Conservation (phyloP, 2,888 invertebrate species). For the Netelia inedita region DNA sequence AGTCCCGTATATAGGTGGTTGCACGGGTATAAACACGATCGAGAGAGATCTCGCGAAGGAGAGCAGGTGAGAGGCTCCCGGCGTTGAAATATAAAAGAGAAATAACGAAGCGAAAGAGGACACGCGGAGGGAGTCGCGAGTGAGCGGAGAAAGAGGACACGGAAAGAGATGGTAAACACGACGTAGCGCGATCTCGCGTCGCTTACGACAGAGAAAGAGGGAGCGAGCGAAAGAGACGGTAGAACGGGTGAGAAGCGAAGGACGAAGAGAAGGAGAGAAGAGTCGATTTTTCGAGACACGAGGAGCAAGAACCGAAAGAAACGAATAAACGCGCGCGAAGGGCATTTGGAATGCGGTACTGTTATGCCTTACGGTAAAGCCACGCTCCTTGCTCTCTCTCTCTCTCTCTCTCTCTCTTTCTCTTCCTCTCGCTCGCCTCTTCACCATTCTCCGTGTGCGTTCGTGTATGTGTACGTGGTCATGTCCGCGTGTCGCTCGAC, state of each 20-base stretch:
- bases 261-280: constrained; percentile 63
- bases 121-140: constrained; percentile 45
- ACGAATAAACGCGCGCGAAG: constrained; percentile 79
- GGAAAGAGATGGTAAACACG: constrained; percentile 49
- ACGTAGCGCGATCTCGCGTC: constrained; percentile 60
- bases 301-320: constrained; percentile 80
- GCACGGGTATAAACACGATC: not conserved
- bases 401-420: constrained; percentile 29
- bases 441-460: not conserved
- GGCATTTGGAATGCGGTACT: constrained; percentile 84
- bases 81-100: constrained; percentile 28
- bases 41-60: constrained; percentile 44
- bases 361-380: constrained; percentile 84
- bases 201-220: constrained; percentile 43
- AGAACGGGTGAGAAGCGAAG: constrained; percentile 60
- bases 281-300: constrained; percentile 56
- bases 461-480: constrained; percentile 5
- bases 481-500: constrained; percentile 71
- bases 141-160: constrained; percentile 60
- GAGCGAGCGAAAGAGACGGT: constrained; percentile 40
- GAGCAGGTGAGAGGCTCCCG: constrained; percentile 45
- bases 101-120: constrained; percentile 44
- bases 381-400: constrained; percentile 61
- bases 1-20: too few species aligned
- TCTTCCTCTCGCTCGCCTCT: constrained; percentile 3